Evolutionary conservation across 2,888 invertebrate species (phyloP), one percentile per base, ranked within the genome.

Genomic region (Hyalella azteca): DNA sequence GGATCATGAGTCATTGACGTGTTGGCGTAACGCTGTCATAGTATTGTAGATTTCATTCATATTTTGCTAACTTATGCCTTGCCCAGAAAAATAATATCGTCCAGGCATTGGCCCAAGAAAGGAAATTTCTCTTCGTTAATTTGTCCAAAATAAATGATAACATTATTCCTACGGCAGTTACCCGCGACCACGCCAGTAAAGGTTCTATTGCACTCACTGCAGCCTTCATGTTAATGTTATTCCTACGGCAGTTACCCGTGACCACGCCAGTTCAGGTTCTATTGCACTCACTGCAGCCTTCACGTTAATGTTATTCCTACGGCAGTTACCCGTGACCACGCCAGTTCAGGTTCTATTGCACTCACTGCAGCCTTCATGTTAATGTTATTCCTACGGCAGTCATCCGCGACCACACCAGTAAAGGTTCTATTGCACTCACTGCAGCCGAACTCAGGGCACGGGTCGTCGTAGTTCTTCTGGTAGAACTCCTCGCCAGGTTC

Each of bases 331-430:
- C 15, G 9, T 15, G 45, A 45, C 15, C 9, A 45, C 15, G 2
- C 26, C 54, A 54, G 15, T 19, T 5, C 19, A 22, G n/a, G n/a
- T n/a, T n/a, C 19, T 3, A 79, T n/a, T 19, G 4, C 29, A 84
- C 84, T 78, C 79, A 84, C 84, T 84, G 80, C 84, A 84, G 45
- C 75, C 82, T n/a, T n/a, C n/a, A n/a, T n/a, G n/a, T n/a, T n/a
- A n/a, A n/a, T n/a, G n/a, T n/a, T 45, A 9, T 45, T 9, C 45
- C 45, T 9, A 9, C 45, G 9, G 45, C 45, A 45, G 9, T 45
- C 45, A 15, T 15, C 45, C 15, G 9, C 45, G 45, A 45, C 15
- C 9, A 45, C 15, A 3, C 26, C 54, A 54, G 15, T 19, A 15
- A 49, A 22, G n/a, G n/a, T n/a, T n/a, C 19, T 3, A 79, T n/a